Conservation (phyloP, 2,113 vertebrate genomes). For the Hippocampus guttulatus region DNA sequence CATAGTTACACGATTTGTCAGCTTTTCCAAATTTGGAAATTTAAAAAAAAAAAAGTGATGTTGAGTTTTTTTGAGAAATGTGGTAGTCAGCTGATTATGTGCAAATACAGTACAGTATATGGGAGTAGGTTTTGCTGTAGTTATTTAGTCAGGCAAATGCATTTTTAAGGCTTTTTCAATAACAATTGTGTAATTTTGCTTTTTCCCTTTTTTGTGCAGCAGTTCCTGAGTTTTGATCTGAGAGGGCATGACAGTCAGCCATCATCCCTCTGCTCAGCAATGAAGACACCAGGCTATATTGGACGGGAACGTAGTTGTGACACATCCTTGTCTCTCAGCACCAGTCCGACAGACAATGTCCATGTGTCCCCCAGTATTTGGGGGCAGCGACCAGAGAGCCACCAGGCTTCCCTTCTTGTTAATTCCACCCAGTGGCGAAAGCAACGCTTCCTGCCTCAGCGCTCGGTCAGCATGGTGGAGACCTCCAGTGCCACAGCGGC, state of each 20-base stretch:
- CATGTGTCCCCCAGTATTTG: conserved; percentile 46
- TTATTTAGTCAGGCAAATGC: background rate
- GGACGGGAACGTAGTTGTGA: conserved; percentile 31
- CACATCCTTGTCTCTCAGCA: conserved; percentile 36
- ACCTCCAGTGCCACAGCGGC: conserved; percentile 35
- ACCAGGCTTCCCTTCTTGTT: conserved; percentile 24
- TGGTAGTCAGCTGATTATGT: background rate
- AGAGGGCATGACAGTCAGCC: conserved; percentile 37
- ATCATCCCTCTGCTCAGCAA: conserved; percentile 23
- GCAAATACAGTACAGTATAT: background rate
- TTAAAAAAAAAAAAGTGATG: background rate
- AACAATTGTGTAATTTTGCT: background rate
- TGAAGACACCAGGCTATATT: conserved; percentile 50
- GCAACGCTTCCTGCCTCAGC: conserved; percentile 59
- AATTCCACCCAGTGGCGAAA: conserved; percentile 50
- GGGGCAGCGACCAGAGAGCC: conserved; percentile 49
- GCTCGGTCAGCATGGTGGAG: conserved; percentile 74
- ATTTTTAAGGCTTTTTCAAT: background rate
- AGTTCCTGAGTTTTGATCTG: conserved; percentile 66
- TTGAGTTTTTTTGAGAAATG: background rate
- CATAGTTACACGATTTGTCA: background rate
- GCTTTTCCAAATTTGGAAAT: background rate
- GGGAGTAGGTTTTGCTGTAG: background rate
- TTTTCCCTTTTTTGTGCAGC: conserved; percentile 37
- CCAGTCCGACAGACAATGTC: conserved; percentile 34